Percentiles rank a stretch among this genome's conserved stretches.
phyloP scores from a whole-genome alignment of 2,113 vertebrate genomes.

The Dasyprocta punctata region DNA sequence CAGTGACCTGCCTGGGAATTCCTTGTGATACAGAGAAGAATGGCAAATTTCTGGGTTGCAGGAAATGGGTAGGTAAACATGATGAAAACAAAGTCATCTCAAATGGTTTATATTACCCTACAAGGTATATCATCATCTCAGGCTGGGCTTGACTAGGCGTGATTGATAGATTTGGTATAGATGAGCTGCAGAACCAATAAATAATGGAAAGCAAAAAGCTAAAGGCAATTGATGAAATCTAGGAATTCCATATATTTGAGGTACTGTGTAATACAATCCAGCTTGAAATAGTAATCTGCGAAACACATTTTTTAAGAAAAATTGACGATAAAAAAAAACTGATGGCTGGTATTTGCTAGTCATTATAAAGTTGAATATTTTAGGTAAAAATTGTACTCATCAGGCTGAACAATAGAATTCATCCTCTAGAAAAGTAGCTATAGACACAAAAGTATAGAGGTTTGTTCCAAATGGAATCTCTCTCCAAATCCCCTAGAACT shows the following conservation, averaged over 20 bases:
- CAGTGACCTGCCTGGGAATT: neutral
- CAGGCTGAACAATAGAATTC: neutral
- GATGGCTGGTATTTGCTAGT: constrained; percentile 5
- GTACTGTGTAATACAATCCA: neutral
- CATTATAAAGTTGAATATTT: constrained; percentile 16
- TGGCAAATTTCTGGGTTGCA: constrained; percentile 36
- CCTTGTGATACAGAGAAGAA: constrained; percentile 13
- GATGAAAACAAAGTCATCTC: constrained; percentile 50
- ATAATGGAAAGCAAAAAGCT: constrained; percentile 1
- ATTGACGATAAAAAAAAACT: constrained; percentile 20
- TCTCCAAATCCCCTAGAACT: neutral
- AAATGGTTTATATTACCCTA: constrained; percentile 31
- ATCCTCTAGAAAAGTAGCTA: constrained; percentile 24
- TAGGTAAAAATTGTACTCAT: constrained; percentile 22
- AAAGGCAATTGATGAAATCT: constrained; percentile 18
- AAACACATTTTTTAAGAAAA: neutral
- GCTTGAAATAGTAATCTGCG: constrained; percentile 22
- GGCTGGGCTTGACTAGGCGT: constrained; percentile 12
- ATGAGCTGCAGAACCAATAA: constrained; percentile 16
- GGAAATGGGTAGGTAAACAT: constrained; percentile 19
- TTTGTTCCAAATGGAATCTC: neutral
- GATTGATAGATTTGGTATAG: constrained; percentile 16
- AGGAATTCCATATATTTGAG: constrained; percentile 23
- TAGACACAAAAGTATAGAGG: neutral
- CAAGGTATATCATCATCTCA: constrained; percentile 42